Evolutionary conservation across 1,140 invertebrate species (phyloP), one percentile per base, ranked within the genome.

Genomic region (Nasonia longicornis): DNA sequence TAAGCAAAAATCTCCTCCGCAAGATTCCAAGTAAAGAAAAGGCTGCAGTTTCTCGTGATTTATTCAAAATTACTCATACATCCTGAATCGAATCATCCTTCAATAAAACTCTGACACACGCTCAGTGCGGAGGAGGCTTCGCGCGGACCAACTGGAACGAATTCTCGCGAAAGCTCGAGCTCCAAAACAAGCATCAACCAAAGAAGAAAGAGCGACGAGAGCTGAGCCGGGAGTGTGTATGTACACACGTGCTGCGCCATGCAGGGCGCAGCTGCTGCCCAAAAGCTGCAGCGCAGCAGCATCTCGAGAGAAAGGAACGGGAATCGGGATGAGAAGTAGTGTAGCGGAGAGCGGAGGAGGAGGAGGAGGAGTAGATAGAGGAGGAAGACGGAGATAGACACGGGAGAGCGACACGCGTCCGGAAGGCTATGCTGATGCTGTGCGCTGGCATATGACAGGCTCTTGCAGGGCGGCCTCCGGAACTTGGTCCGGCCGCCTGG

Each of bases 211-310:
- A 22, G 45, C 63, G 26, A 20, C 29, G 35, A 66, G 58, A 64
- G 16, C 74, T 14, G 58, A 64, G 16, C 74, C 26, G 58, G 64
- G 52, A 45, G 52, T 58, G 52, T n/a, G 20, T n/a, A 58, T 67
- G 66, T 77, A 77, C 66, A 78, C 76, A 78, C 76, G 76, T 78
- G 76, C 66, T 78, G 52, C 26, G 45, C 69, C 66, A 70, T 78
- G 76, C 58, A 78, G 76, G 66, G 66, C 45, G 66, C 76, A 78
- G 66, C 76, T 78, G 76, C 66, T 67, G 52, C 16, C 52, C 20
- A 58, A 58, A 58, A 58, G 52, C 52, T 58, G 52, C 52, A 58
- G 52, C 52, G 52, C 52, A 58, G 52, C 52, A 58, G 14, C 38
- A 22, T 63, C 16, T 63, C 16, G n/a, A 66, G 64, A 66, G 64